These are phyloP conservation scores for Leptopilina syphax DNA, from an alignment of 2,888 invertebrate species.

Conservation along the genomic window DNA sequence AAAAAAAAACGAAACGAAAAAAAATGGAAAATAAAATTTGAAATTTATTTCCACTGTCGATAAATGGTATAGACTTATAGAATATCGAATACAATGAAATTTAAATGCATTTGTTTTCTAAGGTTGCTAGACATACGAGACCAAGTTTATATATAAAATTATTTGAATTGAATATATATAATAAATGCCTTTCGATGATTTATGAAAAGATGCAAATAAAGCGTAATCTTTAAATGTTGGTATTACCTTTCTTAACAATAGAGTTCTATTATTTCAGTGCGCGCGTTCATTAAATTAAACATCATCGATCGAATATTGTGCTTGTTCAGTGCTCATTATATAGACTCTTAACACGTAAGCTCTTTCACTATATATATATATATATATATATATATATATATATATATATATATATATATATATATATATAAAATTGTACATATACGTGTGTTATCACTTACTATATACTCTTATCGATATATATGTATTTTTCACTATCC, in stretches of 20 bases:
- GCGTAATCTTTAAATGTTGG: slow-evolving; percentile 16
- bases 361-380: neutral
- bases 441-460: slow-evolving; percentile 17
- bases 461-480: slow-evolving; percentile 22
- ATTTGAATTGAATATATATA: no score
- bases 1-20: neutral
- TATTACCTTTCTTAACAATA: slow-evolving; percentile 24
- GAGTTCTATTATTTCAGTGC: slow-evolving; percentile 7
- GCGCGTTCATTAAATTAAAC: slow-evolving; percentile 24
- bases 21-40: neutral
- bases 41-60: neutral
- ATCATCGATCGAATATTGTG: slow-evolving; percentile 9
- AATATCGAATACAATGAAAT: slow-evolving; percentile 13
- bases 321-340: slow-evolving; percentile 16
- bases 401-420: neutral
- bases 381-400: neutral
- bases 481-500: slow-evolving; percentile 32
- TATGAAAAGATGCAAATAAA: slow-evolving; percentile 11
- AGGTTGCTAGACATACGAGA: neutral
- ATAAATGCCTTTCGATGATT: no score
- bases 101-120: slow-evolving; percentile 6
- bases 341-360: no score
- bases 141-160: no score
- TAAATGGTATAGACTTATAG: neutral
- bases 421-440: neutral